A percentile compares a stretch with the other conserved stretches of the same genome.
Evolutionary conservation across 2,113 vertebrate genomes (phyloP).

Genomic region (Rhynchopsitta pachyrhyncha): DNA sequence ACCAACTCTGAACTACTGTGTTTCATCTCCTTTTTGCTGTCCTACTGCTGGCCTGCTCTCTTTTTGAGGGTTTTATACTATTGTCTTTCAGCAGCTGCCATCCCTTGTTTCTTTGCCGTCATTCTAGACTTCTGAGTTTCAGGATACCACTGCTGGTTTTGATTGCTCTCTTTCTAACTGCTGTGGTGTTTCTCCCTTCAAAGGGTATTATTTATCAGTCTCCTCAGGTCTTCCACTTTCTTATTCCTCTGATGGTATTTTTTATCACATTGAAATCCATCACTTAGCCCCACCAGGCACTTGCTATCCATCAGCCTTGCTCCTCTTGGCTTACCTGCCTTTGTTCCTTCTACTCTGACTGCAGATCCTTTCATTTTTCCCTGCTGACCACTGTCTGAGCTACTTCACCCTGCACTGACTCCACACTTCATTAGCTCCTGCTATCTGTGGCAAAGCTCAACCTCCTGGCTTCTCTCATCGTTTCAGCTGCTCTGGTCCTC

Average conservation of each 20-base stretch:
- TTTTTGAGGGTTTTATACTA: neutral
- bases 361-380: neutral
- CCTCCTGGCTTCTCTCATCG: neutral
- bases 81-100: constrained; percentile 17
- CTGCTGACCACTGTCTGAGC: neutral
- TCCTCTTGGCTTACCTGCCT: neutral
- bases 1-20: neutral
- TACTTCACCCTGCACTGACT: constrained; percentile 43
- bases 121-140: neutral
- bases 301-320: neutral
- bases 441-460: neutral
- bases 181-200: neutral
- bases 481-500: neutral
- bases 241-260: neutral
- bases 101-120: neutral
- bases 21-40: neutral
- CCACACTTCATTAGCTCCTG: constrained; percentile 43
- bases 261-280: neutral
- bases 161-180: neutral
- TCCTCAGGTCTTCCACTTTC: neutral
- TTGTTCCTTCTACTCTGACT: neutral
- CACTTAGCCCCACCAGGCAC: neutral
- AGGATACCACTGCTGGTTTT: neutral
- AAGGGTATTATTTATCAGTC: neutral
- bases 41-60: neutral